A percentile compares a stretch with the other conserved stretches of the same genome.
phyloP scores from a whole-genome alignment of 2,797 vertebrate genomes.

The Tiaroga cobitis region DNA sequence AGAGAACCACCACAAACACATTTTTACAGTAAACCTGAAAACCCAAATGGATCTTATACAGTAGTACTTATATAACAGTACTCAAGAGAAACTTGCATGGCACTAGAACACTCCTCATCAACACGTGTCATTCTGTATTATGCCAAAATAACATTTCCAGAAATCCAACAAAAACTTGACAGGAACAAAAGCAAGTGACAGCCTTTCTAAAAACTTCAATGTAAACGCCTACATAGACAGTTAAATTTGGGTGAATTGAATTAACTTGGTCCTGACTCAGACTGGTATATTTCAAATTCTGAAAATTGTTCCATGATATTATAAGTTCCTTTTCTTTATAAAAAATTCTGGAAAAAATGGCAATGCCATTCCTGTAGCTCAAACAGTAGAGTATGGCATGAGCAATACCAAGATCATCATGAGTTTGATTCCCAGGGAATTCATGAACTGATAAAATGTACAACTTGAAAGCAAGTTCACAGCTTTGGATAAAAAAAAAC shows the following conservation, averaged over 20 bases:
- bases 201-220: not conserved
- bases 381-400: not conserved
- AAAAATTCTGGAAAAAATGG: not conserved
- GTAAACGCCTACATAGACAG: not conserved
- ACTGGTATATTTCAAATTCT: no score
- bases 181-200: not conserved
- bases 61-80: slow-evolving; percentile 54
- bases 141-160: slow-evolving; percentile 10
- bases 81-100: slow-evolving; percentile 34
- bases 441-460: not conserved
- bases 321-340: not conserved
- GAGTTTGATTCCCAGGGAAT: not conserved
- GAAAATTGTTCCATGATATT: no score
- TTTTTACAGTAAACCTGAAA: slow-evolving; percentile 59
- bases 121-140: slow-evolving; percentile 4
- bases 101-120: not conserved
- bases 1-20: slow-evolving; percentile 40
- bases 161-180: not conserved
- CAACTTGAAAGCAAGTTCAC: not conserved
- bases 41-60: slow-evolving; percentile 60
- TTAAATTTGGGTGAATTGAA: not conserved
- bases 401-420: not conserved
- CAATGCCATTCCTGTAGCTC: not conserved
- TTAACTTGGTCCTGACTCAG: no score
- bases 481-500: not conserved